phyloP scores from a whole-genome alignment of 2,113 vertebrate species.

The Alligator sinensis region DNA sequence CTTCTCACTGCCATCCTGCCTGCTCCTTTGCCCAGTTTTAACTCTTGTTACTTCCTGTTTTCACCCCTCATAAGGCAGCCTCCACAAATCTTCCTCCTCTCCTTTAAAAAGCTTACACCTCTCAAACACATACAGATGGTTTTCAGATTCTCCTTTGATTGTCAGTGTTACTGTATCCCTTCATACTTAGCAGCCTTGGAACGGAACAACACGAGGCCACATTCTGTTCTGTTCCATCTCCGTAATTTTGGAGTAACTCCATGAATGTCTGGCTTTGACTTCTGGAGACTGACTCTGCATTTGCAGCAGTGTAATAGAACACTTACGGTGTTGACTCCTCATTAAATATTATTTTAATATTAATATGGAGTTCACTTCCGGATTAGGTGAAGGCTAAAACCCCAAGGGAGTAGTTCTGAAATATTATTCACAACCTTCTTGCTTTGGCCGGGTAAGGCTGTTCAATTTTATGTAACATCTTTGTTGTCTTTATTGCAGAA shows the following conservation, averaged over 20 bases:
- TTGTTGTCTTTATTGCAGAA: not conserved
- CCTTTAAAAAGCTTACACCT: not conserved
- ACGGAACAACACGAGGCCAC: constrained; percentile 12
- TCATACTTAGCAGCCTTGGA: constrained; percentile 15
- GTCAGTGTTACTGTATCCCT: not conserved
- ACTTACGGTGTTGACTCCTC: not conserved
- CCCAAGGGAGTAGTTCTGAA: not conserved
- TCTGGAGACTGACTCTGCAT: not conserved
- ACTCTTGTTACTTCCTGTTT: not conserved
- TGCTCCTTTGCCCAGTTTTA: not conserved
- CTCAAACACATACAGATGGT: constrained; percentile 38
- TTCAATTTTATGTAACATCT: not conserved
- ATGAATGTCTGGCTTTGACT: not conserved
- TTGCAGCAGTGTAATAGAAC: not conserved
- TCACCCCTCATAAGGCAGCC: not conserved
- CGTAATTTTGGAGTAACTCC: constrained; percentile 33
- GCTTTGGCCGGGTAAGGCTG: not conserved
- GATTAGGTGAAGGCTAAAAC: not conserved
- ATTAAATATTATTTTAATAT: no score
- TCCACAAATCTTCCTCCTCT: not conserved
- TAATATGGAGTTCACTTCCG: no score
- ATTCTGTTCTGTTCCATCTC: constrained; percentile 22
- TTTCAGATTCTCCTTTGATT: constrained; percentile 23
- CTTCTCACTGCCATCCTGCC: not conserved
- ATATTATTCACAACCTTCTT: fast-evolving